Evolutionary conservation across 2,888 invertebrate genomes (phyloP).

Genomic region (Machimus rusticus): DNA sequence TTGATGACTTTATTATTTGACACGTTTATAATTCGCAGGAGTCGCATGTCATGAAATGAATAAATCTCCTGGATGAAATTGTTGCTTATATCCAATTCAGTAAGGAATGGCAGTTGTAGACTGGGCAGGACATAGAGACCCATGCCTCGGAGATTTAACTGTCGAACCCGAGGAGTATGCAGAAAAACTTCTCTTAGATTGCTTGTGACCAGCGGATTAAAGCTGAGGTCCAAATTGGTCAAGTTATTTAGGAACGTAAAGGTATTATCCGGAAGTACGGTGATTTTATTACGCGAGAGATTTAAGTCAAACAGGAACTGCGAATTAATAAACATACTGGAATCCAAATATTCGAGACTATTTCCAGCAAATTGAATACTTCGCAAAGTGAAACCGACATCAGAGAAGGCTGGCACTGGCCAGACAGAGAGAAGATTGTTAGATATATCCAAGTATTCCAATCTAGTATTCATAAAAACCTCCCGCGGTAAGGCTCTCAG

Average conservation of each 20-base stretch:
- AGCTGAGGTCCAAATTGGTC: constrained; percentile 80
- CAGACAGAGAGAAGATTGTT: constrained; percentile 81
- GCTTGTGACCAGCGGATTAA: constrained; percentile 80
- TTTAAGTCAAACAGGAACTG: constrained; percentile 80
- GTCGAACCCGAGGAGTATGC: constrained; percentile 81
- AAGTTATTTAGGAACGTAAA: constrained; percentile 82
- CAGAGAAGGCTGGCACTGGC: constrained; percentile 78
- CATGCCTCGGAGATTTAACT: constrained; percentile 78
- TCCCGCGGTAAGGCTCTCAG: constrained; percentile 78
- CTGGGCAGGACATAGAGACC: constrained; percentile 80
- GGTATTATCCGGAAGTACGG: constrained; percentile 86
- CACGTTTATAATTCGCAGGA: constrained; percentile 77
- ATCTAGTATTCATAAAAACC: constrained; percentile 78
- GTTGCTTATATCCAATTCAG: constrained; percentile 79
- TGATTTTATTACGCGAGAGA: constrained; percentile 80
- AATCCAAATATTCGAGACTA: constrained; percentile 84
- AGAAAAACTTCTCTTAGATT: constrained; percentile 88
- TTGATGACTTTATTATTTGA: constrained; percentile 79
- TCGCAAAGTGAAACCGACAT: constrained; percentile 80
- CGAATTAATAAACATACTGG: constrained; percentile 84
- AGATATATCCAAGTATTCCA: constrained; percentile 82
- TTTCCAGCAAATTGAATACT: constrained; percentile 81
- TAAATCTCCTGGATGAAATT: constrained; percentile 78
- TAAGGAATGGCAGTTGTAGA: constrained; percentile 78
- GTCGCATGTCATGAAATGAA: constrained; percentile 74